Evolutionary conservation across 2,113 vertebrate genomes (phyloP), one percentile per base, ranked within the genome.

Genomic region (Actenoides hombroni): DNA sequence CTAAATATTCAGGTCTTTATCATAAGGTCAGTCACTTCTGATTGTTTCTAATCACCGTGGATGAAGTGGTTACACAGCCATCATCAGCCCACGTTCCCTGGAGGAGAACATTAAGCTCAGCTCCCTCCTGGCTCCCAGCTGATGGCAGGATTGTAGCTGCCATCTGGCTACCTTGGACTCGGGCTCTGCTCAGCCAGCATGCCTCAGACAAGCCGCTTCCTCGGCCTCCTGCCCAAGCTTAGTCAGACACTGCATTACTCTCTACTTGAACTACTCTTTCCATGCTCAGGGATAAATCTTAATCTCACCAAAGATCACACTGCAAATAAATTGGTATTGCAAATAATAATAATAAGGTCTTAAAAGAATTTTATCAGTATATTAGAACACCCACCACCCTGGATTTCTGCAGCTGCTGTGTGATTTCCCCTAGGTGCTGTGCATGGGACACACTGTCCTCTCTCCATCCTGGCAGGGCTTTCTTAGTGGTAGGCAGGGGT

Each of bases 241-340:
- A 56, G 26, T 35, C 40, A 29, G 44, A 60, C 19, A 65, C 33
- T 0, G 0, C 20, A 18, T 39, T 42, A 49, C 35, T 77, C 28
- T 35, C 48, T 56, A 9, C 42, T 42, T 42, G 42, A 42, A 42
- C 42, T 42, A 42, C 16, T 61, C n/a, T 69, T 78, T 28, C 56
- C 40, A 82, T 46, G 9, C 21, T 35, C 0, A 0, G 35, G 23
- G 20, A 35, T 8, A 21, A 11, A 6, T 51, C 9, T 69, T 44
- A 80, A 10, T 42, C 44, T 77, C 44, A 64, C 14, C 21, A 16
- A 44, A 85, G 29, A 82, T 23, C 39, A 79, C 49, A 33, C 26
- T 35, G 31, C 24, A 74, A 77, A 56, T 76, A 71, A 80, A 67
- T 40, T 19, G 16, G 4, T 46, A 26, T 19, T 51, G 46, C 51